Evolutionary conservation across 2,888 invertebrate genomes (phyloP).

Genomic region (Galeruca laticollis): DNA sequence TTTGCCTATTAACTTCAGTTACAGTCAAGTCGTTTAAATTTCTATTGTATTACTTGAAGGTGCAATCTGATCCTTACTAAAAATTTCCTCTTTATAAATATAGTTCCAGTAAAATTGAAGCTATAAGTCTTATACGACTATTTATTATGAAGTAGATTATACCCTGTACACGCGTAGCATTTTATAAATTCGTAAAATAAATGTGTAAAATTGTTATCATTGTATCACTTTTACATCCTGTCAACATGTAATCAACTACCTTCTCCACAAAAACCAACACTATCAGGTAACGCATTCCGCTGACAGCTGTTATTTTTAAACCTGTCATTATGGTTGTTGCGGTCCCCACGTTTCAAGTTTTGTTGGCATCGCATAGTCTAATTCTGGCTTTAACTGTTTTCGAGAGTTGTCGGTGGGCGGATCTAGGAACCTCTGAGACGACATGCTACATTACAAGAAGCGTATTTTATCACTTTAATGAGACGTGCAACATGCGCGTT

Average conservation of each 20-base stretch:
- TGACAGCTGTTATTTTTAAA: conserved; percentile 51
- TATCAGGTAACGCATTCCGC: conserved; percentile 48
- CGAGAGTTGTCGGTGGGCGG: conserved; percentile 27
- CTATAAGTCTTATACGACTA: not conserved
- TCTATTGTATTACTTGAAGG: no score
- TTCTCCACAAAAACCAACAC: conserved; percentile 15
- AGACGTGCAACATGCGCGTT: conserved; percentile 29
- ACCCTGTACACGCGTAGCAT: not conserved
- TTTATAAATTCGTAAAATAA: not conserved
- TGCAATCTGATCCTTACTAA: no score
- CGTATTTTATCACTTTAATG: conserved; percentile 35
- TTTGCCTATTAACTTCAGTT: no score
- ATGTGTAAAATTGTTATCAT: not conserved
- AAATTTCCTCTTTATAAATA: no score
- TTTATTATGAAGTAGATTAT: not conserved
- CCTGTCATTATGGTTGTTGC: conserved; percentile 51
- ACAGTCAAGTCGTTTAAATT: no score
- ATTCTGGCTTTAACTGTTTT: conserved; percentile 30
- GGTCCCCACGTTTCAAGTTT: conserved; percentile 27
- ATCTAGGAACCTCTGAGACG: conserved; percentile 24
- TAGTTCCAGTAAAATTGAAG: no score
- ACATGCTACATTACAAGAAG: conserved; percentile 34
- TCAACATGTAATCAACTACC: conserved; percentile 5
- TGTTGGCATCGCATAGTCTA: conserved; percentile 26
- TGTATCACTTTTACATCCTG: not conserved